phyloP scores from a whole-genome alignment of 2,113 vertebrate species.

The Porphyrio hochstetteri region DNA sequence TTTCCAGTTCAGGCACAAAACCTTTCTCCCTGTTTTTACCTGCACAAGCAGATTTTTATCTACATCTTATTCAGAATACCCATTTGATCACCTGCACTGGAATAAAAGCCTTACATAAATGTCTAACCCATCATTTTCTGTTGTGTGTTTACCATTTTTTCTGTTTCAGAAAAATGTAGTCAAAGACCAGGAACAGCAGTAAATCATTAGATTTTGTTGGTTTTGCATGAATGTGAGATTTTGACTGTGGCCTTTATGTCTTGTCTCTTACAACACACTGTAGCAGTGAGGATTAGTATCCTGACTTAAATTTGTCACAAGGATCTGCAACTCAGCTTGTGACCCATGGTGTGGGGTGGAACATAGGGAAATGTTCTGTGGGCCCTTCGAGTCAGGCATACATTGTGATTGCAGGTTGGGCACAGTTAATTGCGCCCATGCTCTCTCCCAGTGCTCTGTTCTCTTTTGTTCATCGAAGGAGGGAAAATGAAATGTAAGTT shows the following conservation, averaged over 20 bases:
- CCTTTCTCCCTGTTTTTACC: neutral
- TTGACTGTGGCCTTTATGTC: neutral
- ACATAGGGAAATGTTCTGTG: neutral
- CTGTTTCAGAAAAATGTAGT: neutral
- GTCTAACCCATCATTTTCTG: neutral
- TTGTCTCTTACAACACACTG: neutral
- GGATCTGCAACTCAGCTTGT: neutral
- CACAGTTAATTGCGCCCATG: neutral
- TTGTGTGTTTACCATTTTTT: neutral
- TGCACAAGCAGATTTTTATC: neutral
- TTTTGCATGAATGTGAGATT: neutral
- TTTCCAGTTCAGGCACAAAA: neutral
- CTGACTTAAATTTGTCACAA: neutral
- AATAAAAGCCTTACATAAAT: neutral
- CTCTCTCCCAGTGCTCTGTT: neutral
- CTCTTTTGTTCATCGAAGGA: neutral
- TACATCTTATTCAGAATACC: neutral
- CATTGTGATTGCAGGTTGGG: neutral
- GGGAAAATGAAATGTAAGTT: neutral
- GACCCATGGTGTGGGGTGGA: neutral
- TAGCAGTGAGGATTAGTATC: neutral
- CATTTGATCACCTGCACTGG: neutral
- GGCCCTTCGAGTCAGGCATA: neutral
- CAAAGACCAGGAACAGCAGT: neutral
- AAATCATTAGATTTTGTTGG: neutral